Conservation (phyloP, 2,113 vertebrate genomes). For the Sturnus vulgaris region DNA sequence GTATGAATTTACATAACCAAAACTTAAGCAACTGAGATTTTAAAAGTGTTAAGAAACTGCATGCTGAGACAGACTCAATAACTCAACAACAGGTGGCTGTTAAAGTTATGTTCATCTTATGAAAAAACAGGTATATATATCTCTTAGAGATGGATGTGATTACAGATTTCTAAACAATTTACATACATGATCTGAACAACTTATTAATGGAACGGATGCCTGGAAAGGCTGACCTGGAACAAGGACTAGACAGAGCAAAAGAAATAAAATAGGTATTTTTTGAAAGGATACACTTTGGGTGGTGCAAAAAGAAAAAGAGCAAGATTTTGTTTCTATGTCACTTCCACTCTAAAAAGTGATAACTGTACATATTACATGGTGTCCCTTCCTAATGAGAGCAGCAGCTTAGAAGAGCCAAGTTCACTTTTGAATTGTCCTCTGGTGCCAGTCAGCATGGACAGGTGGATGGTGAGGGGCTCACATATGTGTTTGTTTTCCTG, state of each 20-base stretch:
- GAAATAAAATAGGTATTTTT: too few relatives aligned
- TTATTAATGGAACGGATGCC: not conserved
- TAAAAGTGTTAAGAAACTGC: not conserved
- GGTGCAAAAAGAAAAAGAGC: not conserved
- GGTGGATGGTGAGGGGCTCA: not conserved
- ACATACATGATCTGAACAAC: not conserved
- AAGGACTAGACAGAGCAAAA: too few relatives aligned
- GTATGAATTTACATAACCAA: not conserved
- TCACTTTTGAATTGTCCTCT: not conserved
- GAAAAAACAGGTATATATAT: not conserved
- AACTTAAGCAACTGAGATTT: conserved; percentile 24
- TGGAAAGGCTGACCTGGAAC: too few relatives aligned
- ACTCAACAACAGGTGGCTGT: not conserved
- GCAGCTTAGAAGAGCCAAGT: not conserved
- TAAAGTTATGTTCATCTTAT: not conserved
- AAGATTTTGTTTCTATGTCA: not conserved
- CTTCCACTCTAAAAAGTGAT: not conserved
- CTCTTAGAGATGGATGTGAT: not conserved
- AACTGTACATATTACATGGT: not conserved
- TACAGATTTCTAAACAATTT: not conserved
- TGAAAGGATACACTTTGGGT: too few relatives aligned
- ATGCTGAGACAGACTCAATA: not conserved
- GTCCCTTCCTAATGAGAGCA: not conserved
- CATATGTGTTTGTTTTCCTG: not conserved
- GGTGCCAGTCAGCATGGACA: not conserved